phyloP scores from a whole-genome alignment of 2,113 vertebrate species.

The Echinops telfairi region DNA sequence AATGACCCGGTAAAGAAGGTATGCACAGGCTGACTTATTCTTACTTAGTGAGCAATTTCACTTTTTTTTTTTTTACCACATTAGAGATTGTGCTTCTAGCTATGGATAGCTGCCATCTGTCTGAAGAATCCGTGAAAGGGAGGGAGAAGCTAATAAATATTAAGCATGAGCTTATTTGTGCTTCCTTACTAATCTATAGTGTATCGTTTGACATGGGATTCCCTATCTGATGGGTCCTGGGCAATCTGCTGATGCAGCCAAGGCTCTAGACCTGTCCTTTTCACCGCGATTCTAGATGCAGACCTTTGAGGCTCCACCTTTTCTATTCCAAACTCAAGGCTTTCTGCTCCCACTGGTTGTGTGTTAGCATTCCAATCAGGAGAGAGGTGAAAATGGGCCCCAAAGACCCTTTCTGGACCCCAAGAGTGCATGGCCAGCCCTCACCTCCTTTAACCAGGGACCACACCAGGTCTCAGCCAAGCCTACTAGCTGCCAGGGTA shows the following conservation, averaged over 20 bases:
- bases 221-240: no score
- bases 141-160: no score
- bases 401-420: not conserved
- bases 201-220: no score
- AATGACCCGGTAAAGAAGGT: not conserved
- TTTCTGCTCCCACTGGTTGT: not conserved
- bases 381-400: not conserved
- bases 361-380: not conserved
- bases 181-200: no score
- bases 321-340: not conserved
- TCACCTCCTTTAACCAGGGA: not conserved
- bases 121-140: no score
- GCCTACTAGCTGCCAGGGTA: not conserved
- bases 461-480: not conserved
- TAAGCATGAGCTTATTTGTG: no score
- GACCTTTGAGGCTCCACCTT: not conserved
- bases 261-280: not conserved
- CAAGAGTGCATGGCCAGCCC: not conserved
- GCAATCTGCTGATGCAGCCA: no score
- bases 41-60: no score
- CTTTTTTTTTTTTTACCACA: no score
- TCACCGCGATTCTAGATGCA: not conserved
- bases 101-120: no score
- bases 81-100: no score
- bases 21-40: not conserved